Conservation (phyloP, 1,140 invertebrate species). For the Temnothorax curvispinosus region DNA sequence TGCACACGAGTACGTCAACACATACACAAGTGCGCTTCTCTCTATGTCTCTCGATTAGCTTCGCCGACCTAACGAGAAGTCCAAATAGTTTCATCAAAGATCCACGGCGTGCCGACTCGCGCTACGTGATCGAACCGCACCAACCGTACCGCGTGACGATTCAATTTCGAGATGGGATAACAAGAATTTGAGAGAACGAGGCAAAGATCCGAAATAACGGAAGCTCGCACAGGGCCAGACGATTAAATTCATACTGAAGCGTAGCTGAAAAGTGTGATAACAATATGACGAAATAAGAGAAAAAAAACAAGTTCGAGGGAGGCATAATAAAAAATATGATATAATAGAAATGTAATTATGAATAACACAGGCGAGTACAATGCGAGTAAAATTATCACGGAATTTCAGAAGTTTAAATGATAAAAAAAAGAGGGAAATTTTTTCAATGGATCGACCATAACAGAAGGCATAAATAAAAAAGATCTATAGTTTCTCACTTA, state of each 20-base stretch:
- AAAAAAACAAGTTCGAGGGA: background rate
- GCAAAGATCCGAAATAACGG: background rate
- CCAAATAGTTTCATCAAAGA: constrained; percentile 49
- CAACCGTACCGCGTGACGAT: background rate
- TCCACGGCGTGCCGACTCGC: background rate
- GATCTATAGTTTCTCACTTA: background rate
- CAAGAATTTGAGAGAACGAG: background rate
- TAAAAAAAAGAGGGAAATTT: background rate
- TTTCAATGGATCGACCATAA: background rate
- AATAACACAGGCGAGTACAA: background rate
- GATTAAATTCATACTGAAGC: background rate
- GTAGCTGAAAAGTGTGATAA: background rate
- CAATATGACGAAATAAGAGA: background rate
- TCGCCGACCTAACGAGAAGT: constrained; percentile 19
- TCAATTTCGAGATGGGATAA: background rate
- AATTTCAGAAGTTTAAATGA: background rate
- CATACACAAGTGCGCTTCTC: too few species aligned
- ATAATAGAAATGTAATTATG: background rate
- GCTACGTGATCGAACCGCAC: constrained; percentile 32
- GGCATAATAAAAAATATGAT: background rate
- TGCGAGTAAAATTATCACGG: background rate
- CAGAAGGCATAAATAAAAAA: background rate
- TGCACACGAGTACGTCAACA: background rate
- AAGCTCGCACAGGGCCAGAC: background rate
- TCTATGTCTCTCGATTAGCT: constrained; percentile 24